Evolutionary conservation across 2,888 invertebrate species (phyloP).

Genomic region (Microplitis deprimator): DNA sequence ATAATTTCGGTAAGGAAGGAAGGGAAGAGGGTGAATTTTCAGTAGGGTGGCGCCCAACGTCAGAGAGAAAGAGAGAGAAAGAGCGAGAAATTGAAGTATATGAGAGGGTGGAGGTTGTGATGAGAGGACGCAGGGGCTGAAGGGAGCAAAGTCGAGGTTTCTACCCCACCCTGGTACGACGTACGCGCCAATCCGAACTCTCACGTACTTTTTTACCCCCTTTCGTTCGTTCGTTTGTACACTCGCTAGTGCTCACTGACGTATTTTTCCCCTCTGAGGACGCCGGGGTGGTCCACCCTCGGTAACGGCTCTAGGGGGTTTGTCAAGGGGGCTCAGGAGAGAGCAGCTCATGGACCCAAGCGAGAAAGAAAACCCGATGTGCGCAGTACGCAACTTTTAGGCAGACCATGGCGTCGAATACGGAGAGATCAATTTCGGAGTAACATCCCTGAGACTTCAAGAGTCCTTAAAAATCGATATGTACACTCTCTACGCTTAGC

Average conservation of each 20-base stretch:
- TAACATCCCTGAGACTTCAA: conserved; percentile 68
- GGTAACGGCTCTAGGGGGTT: conserved; percentile 53
- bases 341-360: conserved; percentile 14
- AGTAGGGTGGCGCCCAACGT: conserved; percentile 23
- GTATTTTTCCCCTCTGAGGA: conserved; percentile 70
- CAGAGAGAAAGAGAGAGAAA: conserved; percentile 6
- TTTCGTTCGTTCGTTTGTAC: conserved; percentile 49
- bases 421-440: conserved; percentile 68
- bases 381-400: conserved; percentile 70
- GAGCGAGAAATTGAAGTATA: conserved; percentile 35
- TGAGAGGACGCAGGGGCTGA: conserved; percentile 30
- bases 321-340: conserved; percentile 50
- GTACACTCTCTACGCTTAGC: conserved; percentile 15
- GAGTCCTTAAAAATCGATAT: conserved; percentile 53
- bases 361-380: conserved; percentile 52
- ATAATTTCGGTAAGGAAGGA: conserved; percentile 48
- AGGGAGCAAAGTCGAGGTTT: conserved; percentile 36
- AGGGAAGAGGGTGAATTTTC: conserved; percentile 41
- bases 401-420: conserved; percentile 64
- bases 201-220: conserved; percentile 63
- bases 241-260: conserved; percentile 56
- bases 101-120: conserved; percentile 34
- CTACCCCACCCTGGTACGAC: conserved; percentile 57
- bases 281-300: conserved; percentile 60
- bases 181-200: conserved; percentile 64